Conservation (phyloP, 92 coral and sea anemone species). For the Plumapathes pennacea region DNA sequence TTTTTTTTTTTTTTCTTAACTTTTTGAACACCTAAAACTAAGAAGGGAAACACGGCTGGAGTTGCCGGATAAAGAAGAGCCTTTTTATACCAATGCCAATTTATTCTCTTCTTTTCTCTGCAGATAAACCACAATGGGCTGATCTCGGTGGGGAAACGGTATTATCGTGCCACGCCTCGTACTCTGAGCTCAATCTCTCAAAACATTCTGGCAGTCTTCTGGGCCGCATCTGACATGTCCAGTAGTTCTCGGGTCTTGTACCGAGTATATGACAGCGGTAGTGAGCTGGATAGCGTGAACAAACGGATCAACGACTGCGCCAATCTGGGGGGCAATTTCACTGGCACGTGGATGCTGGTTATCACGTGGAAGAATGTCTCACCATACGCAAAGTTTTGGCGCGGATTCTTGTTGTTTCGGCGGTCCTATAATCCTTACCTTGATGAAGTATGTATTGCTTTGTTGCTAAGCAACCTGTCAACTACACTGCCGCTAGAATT, state of each 20-base stretch:
- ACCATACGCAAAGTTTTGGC: constrained; percentile 8
- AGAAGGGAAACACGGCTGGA: no score
- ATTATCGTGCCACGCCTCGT: constrained; percentile 30
- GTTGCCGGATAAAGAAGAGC: no score
- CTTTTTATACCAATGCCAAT: background rate
- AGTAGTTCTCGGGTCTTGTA: background rate
- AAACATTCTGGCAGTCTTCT: constrained; percentile 39
- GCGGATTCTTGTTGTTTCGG: no score
- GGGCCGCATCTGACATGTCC: constrained; percentile 29
- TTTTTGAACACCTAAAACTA: no score
- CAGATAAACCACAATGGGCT: constrained; percentile 49
- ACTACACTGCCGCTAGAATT: no score
- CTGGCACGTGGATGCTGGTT: constrained; percentile 47
- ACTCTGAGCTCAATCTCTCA: background rate
- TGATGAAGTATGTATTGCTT: background rate
- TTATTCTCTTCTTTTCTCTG: background rate
- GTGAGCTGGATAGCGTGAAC: constrained; percentile 27
- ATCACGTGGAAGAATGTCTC: constrained; percentile 38
- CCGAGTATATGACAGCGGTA: constrained; percentile 22
- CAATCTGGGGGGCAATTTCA: constrained; percentile 1
- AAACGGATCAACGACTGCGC: constrained; percentile 33
- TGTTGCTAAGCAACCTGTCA: no score
- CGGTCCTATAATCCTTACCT: background rate
- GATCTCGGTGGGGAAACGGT: constrained; percentile 30
- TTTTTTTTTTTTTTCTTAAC: no score